Conservation (phyloP, 1,140 invertebrate species). For the Heliconius congener region DNA sequence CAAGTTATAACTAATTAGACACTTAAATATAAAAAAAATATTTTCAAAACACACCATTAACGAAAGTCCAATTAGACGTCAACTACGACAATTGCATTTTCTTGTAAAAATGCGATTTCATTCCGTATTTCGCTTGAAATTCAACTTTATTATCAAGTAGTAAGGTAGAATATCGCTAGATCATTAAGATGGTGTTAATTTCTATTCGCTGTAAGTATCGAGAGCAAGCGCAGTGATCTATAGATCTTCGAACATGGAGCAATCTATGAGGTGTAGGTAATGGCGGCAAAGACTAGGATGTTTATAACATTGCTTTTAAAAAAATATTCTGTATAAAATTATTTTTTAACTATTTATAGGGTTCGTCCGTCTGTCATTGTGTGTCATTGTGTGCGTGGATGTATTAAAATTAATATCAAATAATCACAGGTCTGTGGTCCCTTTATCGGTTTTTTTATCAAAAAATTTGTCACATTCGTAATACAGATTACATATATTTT, state of each 20-base stretch:
- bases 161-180: constrained; percentile 35
- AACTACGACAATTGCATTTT: constrained; percentile 47
- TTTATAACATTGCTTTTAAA: neutral
- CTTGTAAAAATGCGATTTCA: constrained; percentile 51
- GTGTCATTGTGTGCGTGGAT: no score
- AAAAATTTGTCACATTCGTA: no score
- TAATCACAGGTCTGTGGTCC: no score
- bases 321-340: neutral
- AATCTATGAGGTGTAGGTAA: constrained; percentile 55
- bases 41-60: neutral
- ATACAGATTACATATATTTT: no score
- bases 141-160: constrained; percentile 27
- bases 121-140: constrained; percentile 31
- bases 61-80: constrained; percentile 33
- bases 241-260: constrained; percentile 64
- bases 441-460: no score
- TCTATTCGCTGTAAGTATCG: constrained; percentile 58
- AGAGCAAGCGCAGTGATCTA: constrained; percentile 72
- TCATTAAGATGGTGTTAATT: constrained; percentile 48
- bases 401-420: no score
- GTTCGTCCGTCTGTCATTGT: no score
- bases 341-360: neutral
- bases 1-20: neutral
- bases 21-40: neutral
- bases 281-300: constrained; percentile 48